Evolutionary conservation across 1,140 invertebrate genomes (phyloP).

Genomic region (Aphelenchoides besseyi): DNA sequence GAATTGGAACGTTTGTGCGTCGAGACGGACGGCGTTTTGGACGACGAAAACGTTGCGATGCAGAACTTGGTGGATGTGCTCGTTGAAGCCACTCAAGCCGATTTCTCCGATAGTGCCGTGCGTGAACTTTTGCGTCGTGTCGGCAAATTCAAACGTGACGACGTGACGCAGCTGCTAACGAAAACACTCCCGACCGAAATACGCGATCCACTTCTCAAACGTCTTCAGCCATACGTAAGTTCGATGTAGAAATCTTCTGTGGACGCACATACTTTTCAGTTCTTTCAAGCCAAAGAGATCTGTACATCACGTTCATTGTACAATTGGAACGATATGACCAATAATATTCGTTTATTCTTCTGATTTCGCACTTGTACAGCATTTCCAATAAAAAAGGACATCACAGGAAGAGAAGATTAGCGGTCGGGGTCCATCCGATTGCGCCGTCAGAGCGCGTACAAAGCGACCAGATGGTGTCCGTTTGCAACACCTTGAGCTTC

Average conservation of each 20-base stretch:
- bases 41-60: background rate
- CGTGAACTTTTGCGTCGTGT: background rate
- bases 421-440: conserved; percentile 13
- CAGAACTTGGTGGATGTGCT: background rate
- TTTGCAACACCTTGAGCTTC: conserved; percentile 14
- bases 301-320: background rate
- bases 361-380: too few relatives aligned
- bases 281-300: background rate
- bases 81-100: conserved; percentile 6
- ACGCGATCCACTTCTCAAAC: background rate
- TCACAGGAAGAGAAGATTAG: background rate
- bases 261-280: conserved; percentile 23
- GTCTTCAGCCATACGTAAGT: conserved; percentile 15
- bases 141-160: conserved; percentile 8
- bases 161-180: background rate
- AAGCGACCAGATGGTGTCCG: conserved; percentile 7
- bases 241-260: background rate
- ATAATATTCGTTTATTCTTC: conserved; percentile 21
- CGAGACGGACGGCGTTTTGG: background rate
- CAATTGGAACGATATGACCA: conserved; percentile 19
- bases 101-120: background rate
- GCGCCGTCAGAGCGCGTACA: background rate
- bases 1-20: conserved; percentile 12
- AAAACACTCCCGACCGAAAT: background rate
- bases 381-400: background rate